phyloP scores from a whole-genome alignment of 2,113 vertebrate genomes.

The Eleginops maclovinus region DNA sequence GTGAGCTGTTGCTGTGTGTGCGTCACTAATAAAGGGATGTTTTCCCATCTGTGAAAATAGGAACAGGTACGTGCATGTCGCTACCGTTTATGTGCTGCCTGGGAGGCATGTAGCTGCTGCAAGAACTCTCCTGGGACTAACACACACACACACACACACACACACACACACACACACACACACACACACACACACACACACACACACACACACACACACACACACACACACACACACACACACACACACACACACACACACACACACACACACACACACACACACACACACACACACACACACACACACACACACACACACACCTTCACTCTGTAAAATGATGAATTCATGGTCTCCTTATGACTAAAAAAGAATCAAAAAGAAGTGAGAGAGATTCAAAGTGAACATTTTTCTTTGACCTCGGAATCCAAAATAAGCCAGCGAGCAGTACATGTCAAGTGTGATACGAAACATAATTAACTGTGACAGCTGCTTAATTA shows the following conservation, averaged over 20 bases:
- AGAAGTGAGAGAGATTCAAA: not conserved
- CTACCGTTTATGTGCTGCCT: constrained; percentile 56
- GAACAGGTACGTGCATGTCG: constrained; percentile 70
- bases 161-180: constrained; percentile 5
- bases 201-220: not conserved
- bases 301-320: constrained; percentile 27
- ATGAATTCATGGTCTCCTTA: constrained; percentile 41
- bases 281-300: too few species aligned
- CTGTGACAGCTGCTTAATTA: constrained; percentile 4
- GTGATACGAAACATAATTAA: not conserved
- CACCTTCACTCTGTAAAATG: constrained; percentile 44
- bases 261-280: too few species aligned
- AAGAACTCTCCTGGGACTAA: constrained; percentile 65
- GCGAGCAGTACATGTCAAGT: not conserved
- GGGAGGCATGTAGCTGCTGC: constrained; percentile 52
- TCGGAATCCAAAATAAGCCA: not conserved
- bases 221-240: too few species aligned
- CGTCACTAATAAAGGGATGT: constrained; percentile 68
- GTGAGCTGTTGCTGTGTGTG: constrained; percentile 23
- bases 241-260: too few species aligned
- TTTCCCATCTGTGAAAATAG: constrained; percentile 59
- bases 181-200: constrained; percentile 19
- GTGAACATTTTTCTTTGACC: constrained; percentile 11
- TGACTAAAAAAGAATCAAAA: constrained; percentile 23
- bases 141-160: constrained; percentile 13